Percentiles rank a stretch among this genome's conserved stretches.
phyloP scores from a whole-genome alignment of 1,140 invertebrate species.

The Paramacrobiotus metropolitanus region DNA sequence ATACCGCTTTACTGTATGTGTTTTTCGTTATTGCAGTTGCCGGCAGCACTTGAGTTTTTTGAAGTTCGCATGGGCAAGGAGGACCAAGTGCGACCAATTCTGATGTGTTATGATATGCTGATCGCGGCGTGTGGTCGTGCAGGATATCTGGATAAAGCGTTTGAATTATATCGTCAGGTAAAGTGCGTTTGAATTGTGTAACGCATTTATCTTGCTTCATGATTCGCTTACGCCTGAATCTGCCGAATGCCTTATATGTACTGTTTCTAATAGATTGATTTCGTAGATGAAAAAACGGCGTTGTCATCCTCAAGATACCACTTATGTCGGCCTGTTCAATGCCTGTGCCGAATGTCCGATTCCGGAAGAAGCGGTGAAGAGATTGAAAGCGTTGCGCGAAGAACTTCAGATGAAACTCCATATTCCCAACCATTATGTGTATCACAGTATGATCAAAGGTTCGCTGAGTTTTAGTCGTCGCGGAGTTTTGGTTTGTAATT shows the following conservation, averaged over 20 bases:
- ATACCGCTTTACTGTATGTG: background rate
- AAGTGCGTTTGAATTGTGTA: no score
- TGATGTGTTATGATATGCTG: constrained; percentile 51
- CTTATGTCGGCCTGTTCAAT: constrained; percentile 62
- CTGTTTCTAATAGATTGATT: no score
- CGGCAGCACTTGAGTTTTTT: constrained; percentile 40
- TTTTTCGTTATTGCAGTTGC: background rate
- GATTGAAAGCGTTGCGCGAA: constrained; percentile 36
- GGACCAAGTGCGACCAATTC: constrained; percentile 46
- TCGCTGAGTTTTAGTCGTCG: no score
- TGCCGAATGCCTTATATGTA: no score
- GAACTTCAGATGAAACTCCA: constrained; percentile 40
- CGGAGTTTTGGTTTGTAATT: no score
- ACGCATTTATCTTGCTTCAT: background rate
- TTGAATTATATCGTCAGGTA: constrained; percentile 45
- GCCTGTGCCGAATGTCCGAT: constrained; percentile 55
- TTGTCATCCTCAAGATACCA: constrained; percentile 36
- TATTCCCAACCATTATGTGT: constrained; percentile 45
- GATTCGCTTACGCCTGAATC: no score
- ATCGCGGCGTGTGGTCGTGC: constrained; percentile 49
- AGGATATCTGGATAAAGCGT: constrained; percentile 60
- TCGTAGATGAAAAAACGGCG: constrained; percentile 44
- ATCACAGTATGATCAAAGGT: constrained; percentile 63
- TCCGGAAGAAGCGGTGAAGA: constrained; percentile 31
- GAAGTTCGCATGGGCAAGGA: constrained; percentile 43